Conservation (phyloP, 30 jellyfish, hydroid and myxozoan genomes). For the Rhopilema esculentum region DNA sequence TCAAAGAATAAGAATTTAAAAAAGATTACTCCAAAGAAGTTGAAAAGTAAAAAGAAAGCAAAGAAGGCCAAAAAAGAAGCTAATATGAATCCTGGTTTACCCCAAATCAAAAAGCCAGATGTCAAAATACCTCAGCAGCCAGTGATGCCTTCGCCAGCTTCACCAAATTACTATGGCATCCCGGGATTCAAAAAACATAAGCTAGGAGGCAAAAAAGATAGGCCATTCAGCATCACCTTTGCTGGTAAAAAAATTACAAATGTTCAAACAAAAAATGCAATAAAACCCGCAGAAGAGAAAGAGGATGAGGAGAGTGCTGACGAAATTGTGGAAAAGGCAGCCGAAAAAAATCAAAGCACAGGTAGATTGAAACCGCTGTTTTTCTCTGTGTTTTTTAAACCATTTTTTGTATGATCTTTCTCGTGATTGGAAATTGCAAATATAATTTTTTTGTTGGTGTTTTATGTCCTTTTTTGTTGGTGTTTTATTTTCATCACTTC, state of each 20-base stretch:
- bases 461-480: too few relatives aligned
- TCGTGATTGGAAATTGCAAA: too few relatives aligned
- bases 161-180: conserved; percentile 19
- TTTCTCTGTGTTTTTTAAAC: neutral
- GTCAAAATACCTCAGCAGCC: conserved; percentile 48
- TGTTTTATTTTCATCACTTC: too few relatives aligned
- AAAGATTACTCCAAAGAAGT: conserved; percentile 37
- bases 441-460: too few relatives aligned
- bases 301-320: conserved; percentile 30
- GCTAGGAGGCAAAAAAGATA: conserved; percentile 27
- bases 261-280: conserved; percentile 8
- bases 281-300: neutral
- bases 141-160: conserved; percentile 5
- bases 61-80: conserved; percentile 32
- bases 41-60: conserved; percentile 36
- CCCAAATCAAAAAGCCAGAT: conserved; percentile 50
- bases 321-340: conserved; percentile 4
- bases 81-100: neutral
- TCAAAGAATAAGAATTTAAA: conserved; percentile 26
- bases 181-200: conserved; percentile 64
- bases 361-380: neutral
- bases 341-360: neutral
- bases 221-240: conserved; percentile 47
- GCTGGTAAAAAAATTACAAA: conserved; percentile 65
- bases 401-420: too few relatives aligned